These are phyloP conservation scores for Colius striatus DNA, from an alignment of 2,113 vertebrate genomes.

Conservation along the genomic window DNA sequence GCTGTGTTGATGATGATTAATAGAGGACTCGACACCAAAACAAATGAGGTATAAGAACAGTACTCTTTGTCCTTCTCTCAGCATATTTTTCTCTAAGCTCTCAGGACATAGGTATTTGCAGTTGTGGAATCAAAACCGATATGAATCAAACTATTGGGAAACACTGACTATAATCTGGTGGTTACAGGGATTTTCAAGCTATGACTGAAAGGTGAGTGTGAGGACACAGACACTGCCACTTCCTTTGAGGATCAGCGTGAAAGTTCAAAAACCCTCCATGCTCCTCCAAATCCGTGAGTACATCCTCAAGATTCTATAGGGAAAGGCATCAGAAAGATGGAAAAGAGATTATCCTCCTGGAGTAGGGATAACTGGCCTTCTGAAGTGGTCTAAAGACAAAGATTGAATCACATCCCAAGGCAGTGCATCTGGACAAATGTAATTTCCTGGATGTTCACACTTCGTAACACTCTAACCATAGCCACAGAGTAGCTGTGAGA, in stretches of 20 bases:
- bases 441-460: background rate
- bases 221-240: fast-evolving
- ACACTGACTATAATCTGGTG: background rate
- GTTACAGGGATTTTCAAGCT: background rate
- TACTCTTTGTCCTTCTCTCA: background rate
- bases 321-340: background rate
- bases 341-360: background rate
- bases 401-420: background rate
- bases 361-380: background rate
- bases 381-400: background rate
- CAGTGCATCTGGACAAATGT: background rate
- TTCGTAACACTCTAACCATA: background rate
- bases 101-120: background rate
- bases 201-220: background rate
- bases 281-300: background rate
- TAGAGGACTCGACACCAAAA: background rate
- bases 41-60: background rate
- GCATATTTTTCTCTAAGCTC: conserved; percentile 7
- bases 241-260: conserved; percentile 20
- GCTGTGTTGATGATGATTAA: background rate
- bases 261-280: conserved; percentile 15
- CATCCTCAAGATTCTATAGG: background rate
- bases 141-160: background rate
- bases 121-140: background rate
- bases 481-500: background rate